Evolutionary conservation across 30 jellyfish, hydroid and myxozoan species (phyloP).

Genomic region (Chrysaora quinquecirrha): DNA sequence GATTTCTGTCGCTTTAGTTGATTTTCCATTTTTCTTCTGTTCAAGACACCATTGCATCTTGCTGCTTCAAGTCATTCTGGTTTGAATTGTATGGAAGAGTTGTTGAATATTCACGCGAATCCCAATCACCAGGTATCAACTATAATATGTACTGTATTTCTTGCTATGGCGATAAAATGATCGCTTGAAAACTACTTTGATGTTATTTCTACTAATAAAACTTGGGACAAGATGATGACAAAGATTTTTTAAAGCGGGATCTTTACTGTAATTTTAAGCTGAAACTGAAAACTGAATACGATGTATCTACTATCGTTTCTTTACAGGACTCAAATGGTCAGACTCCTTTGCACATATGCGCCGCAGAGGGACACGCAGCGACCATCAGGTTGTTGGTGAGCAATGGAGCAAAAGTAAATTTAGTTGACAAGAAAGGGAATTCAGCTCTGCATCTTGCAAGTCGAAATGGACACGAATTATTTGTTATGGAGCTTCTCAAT

Average conservation of each 20-base stretch:
- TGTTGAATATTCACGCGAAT: conserved; percentile 76
- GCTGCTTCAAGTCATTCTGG: conserved; percentile 96
- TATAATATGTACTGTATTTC: not conserved
- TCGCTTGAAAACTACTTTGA: too few relatives aligned
- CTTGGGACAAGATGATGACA: too few relatives aligned
- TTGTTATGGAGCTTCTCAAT: conserved; percentile 85
- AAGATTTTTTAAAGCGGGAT: too few relatives aligned
- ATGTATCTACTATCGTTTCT: too few relatives aligned
- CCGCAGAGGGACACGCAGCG: conserved; percentile 90
- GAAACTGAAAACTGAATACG: too few relatives aligned
- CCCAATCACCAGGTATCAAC: conserved; percentile 89
- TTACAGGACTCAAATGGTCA: conserved; percentile 84
- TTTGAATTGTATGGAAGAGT: conserved; percentile 76
- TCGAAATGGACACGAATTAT: conserved; percentile 90
- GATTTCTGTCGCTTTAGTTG: too few relatives aligned
- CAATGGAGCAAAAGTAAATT: conserved; percentile 85
- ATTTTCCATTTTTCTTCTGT: too few relatives aligned
- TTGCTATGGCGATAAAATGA: conserved; percentile 2
- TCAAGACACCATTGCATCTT: conserved; percentile 89
- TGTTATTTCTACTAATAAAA: too few relatives aligned
- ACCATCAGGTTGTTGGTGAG: conserved; percentile 77
- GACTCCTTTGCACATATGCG: conserved; percentile 91
- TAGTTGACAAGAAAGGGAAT: conserved; percentile 83
- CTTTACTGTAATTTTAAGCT: too few relatives aligned
- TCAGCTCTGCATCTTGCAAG: conserved; percentile 94